Conservation (phyloP, 2,797 vertebrate genomes). For the Manis pentadactyla region DNA sequence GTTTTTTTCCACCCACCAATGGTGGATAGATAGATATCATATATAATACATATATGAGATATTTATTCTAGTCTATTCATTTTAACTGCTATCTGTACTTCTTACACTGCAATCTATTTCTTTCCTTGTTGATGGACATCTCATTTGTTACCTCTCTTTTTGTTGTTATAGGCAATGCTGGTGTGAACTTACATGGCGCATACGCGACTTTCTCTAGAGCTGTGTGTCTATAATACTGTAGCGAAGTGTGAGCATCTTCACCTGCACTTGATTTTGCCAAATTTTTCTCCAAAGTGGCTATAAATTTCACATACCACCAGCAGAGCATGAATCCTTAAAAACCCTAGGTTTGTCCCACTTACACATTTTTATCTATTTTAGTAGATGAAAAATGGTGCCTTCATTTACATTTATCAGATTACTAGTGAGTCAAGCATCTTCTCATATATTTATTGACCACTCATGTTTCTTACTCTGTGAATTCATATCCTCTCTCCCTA, state of each 20-base stretch:
- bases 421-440: background rate
- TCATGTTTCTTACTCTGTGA: background rate
- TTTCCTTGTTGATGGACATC: background rate
- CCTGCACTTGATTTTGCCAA: background rate
- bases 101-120: background rate
- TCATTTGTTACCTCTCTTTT: background rate
- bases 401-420: background rate
- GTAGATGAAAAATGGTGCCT: background rate
- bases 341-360: background rate
- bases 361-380: background rate
- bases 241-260: background rate
- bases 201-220: background rate
- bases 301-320: background rate
- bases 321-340: background rate
- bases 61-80: conserved; percentile 2
- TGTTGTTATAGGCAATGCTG: background rate
- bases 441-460: background rate
- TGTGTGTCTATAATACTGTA: background rate
- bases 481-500: background rate
- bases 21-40: background rate
- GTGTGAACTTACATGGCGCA: background rate
- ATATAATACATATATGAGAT: background rate
- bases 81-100: background rate
- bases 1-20: background rate
- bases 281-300: background rate